A percentile compares a stretch with the other conserved stretches of the same genome.
Conservation (phyloP, 1,140 invertebrate genomes). For the Lucilia sericata region DNA sequence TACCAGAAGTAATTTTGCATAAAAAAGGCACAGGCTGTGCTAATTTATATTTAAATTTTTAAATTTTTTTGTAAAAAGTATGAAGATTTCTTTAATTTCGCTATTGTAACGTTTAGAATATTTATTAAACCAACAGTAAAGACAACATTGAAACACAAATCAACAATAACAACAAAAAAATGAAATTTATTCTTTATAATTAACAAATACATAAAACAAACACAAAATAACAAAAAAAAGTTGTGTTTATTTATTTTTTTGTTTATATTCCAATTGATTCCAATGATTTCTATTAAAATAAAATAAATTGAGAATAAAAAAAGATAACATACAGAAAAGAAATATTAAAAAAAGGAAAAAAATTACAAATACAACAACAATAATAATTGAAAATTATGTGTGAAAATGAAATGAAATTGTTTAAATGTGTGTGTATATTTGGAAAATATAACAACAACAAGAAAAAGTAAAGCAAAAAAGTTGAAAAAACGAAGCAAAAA, state of each 20-base stretch:
- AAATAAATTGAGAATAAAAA: not conserved
- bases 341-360: not conserved
- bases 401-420: constrained; percentile 38
- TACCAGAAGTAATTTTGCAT: not conserved
- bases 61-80: too few species aligned
- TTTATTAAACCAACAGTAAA: too few species aligned
- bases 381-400: not conserved
- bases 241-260: not conserved
- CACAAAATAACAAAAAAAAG: not conserved
- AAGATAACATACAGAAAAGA: not conserved
- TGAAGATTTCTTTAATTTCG: not conserved
- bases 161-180: not conserved
- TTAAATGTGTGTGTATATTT: constrained; percentile 20
- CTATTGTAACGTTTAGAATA: too few species aligned
- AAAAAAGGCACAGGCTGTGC: too few species aligned
- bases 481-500: not conserved
- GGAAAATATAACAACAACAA: constrained; percentile 30
- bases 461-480: not conserved
- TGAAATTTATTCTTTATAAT: not conserved
- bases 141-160: not conserved
- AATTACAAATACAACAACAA: not conserved
- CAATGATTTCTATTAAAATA: constrained; percentile 1
- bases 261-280: constrained; percentile 38
- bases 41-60: too few species aligned
- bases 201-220: not conserved